phyloP scores from a whole-genome alignment of 2,113 vertebrate genomes.

The Takifugu flavidus region DNA sequence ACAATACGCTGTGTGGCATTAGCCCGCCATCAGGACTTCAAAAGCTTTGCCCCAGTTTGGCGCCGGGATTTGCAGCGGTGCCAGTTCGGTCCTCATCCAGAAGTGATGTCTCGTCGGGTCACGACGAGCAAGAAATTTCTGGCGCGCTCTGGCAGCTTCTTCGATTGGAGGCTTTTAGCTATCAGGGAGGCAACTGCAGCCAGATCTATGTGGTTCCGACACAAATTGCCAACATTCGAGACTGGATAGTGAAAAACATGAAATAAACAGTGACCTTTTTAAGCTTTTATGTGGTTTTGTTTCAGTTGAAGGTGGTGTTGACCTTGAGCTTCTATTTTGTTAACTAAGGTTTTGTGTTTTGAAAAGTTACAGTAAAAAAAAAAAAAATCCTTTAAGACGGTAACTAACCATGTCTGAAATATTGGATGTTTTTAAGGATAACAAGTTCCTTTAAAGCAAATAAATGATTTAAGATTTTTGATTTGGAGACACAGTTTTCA shows the following conservation, averaged over 20 bases:
- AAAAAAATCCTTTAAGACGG: too few relatives aligned
- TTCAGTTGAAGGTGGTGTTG: neutral
- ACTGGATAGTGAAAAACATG: conserved; percentile 87
- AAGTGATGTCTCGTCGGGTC: conserved; percentile 2
- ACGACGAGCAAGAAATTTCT: conserved; percentile 51
- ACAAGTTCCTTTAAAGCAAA: too few relatives aligned
- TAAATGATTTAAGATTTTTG: too few relatives aligned
- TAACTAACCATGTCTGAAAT: too few relatives aligned
- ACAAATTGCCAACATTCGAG: conserved; percentile 78
- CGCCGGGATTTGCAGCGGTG: conserved; percentile 79
- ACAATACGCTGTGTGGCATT: conserved; percentile 84
- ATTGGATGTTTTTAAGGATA: too few relatives aligned
- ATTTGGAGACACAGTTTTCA: too few relatives aligned
- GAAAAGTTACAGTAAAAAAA: too few relatives aligned
- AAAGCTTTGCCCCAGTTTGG: conserved; percentile 79
- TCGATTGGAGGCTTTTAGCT: conserved; percentile 84
- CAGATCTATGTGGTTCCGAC: conserved; percentile 80
- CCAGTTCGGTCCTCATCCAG: conserved; percentile 39
- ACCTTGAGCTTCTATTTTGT: neutral
- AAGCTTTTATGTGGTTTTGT: neutral
- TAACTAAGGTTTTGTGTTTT: too few relatives aligned
- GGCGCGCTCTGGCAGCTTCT: conserved; percentile 80
- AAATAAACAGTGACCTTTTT: conserved; percentile 53
- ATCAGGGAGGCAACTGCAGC: conserved; percentile 77
- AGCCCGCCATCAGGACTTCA: conserved; percentile 66